Evolutionary conservation across 2,797 vertebrate species (phyloP).

Genomic region (Antrozous pallidus): DNA sequence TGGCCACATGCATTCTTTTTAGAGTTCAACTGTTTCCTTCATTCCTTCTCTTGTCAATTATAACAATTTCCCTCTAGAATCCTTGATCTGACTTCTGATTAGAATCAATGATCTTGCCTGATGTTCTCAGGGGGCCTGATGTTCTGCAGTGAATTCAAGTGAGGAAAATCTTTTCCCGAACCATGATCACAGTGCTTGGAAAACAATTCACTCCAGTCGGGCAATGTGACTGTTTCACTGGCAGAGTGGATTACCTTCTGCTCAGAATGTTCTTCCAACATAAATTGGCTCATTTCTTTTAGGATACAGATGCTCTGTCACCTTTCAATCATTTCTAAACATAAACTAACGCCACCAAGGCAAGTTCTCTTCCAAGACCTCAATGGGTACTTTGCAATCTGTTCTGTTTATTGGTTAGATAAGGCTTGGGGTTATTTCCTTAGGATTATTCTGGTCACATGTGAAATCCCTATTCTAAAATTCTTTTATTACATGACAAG

Average conservation of each 20-base stretch:
- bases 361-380: not conserved
- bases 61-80: not conserved
- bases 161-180: slow-evolving; percentile 14
- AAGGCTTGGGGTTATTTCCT: slow-evolving; percentile 15
- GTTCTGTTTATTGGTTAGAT: not conserved
- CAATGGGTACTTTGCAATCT: no score
- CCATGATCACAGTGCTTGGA: not conserved
- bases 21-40: not conserved
- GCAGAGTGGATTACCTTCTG: not conserved
- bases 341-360: not conserved
- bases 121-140: not conserved
- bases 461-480: slow-evolving; percentile 25
- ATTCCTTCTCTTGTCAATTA: not conserved
- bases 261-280: not conserved
- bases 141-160: not conserved
- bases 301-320: not conserved
- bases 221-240: not conserved
- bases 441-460: not conserved
- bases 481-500: not conserved
- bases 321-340: not conserved
- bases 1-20: not conserved
- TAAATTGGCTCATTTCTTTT: not conserved
- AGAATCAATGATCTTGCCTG: not conserved
- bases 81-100: not conserved
- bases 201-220: not conserved